Conservation (phyloP, 2,797 vertebrate genomes). For the Otolemur crassicaudatus region DNA sequence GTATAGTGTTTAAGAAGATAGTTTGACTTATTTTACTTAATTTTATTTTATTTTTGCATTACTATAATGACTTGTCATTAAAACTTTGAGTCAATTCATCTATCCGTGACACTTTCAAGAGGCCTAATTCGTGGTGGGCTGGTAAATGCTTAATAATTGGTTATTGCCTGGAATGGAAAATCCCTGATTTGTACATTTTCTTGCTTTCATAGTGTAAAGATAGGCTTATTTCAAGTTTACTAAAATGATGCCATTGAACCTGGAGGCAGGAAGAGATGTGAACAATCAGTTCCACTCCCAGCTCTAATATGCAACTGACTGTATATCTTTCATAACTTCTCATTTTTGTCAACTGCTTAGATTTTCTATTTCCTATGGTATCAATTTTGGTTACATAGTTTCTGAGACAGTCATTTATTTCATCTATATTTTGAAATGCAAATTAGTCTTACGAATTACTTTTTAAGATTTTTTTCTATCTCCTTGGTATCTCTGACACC, state of each 20-base stretch:
- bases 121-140: neutral
- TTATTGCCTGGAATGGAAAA: neutral
- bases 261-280: neutral
- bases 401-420: constrained; percentile 4
- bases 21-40: neutral
- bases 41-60: neutral
- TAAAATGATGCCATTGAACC: neutral
- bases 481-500: neutral
- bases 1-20: neutral
- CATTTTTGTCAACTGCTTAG: neutral
- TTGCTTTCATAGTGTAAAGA: neutral
- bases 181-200: neutral
- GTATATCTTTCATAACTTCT: neutral
- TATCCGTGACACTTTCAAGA: neutral
- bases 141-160: neutral
- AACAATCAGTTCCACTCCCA: neutral
- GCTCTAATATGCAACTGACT: neutral
- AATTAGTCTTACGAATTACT: neutral
- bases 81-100: neutral
- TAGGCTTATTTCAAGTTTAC: neutral
- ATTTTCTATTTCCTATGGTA: neutral
- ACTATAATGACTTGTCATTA: neutral
- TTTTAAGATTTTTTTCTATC: neutral
- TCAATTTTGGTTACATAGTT: neutral
- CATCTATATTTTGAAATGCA: neutral